Base-by-base conservation (phyloP, 2,797 vertebrate species). In the Pogonophryne albipinna region DNA sequence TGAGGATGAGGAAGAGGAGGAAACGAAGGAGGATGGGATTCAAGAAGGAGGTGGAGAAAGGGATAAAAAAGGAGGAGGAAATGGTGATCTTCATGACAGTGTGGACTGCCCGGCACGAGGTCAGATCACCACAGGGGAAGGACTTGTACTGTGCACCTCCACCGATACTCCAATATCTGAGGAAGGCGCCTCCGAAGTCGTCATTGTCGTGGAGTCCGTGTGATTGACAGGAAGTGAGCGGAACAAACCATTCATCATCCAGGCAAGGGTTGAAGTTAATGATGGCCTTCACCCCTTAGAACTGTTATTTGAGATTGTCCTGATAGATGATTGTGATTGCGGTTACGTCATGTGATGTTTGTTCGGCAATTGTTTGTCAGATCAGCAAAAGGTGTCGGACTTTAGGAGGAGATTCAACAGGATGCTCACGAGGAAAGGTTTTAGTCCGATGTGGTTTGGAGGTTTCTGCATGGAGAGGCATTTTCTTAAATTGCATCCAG, bases 121-220 rank as follows among this genome's bases (percentile, higher is more conserved):
- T 69, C 92, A 92, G 57, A 67, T 64, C 19, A 58, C 85, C 78
- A 68, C 82, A 27, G 91, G 66, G 23, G 90, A 85, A 11, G 89
- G 79, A 66, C 78, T 88, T 6, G 72, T 83, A 20, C 85, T 86
- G 16, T 93, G 94, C 31, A 86, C 81, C 50, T 46, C 90, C 27
- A 69, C 84, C 62, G 34, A 81, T 0, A 71, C 85, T 0, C 64
- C 83, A 0, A 76, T 75, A 0, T 51, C 84, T 0, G 92, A 94
- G 1, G 86, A 93, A 6, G 11, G 68, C 0, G 58, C 83, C 34
- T 38, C 34, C 13, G 80, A 92, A 49, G 91, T 94, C 0, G 81
- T 94, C 19, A 87, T 95, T 1, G 89, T 91, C 56, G 88, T 95
- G 90, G 95, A 96, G 87, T 95, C 87, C 0, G 89, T 90, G 77